Base-by-base conservation (phyloP, 2,113 vertebrate genomes). In the Tyto alba region DNA sequence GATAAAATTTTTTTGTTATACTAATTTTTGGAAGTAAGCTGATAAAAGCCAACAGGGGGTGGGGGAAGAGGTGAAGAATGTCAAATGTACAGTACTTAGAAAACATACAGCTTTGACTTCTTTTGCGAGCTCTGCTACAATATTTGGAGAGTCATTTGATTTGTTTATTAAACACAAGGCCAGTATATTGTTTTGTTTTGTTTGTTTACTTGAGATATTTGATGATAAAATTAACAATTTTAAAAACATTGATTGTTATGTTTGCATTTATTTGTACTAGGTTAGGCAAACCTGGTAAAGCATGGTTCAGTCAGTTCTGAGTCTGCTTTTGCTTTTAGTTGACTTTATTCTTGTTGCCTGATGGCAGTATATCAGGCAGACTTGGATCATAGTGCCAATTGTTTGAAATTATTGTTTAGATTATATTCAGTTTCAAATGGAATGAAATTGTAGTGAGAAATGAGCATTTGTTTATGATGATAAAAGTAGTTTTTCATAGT, bases 401-500 rank as follows among this genome's bases (percentile, higher is more conserved):
- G 63, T 87, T 88, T 92, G 73, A 47, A 92, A 86, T 78, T 38
- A 47, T 63, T 96, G 88, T 97, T 96, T 96, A 84, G 92, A 88
- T 97, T 75, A 20, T 59, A 53, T 88, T 95, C 25, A 8, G 41
- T 97, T 96, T 95, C 73, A 79, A 41, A 78, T 66, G 10, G 52
- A 71, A 40, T 11, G 79, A 87, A 97, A 91, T 72, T 62, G 88
- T 85, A 89, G 93, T 88, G 95, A 97, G 96, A 93, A 96, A 96
- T 52, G 57, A 91, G 66, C 89, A 30, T 91, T 98, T 95, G 83
- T 95, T 97, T 92, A 68, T 36, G 19, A 56, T 72, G 94, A 90
- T 97, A 87, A 97, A 97, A 96, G 92, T 79, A 96, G 89, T 88
- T 95, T 98, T 97, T 96, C 79, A 9, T 68, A 79, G 89, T 74